Percentiles rank a stretch among this genome's conserved stretches.
Conservation (phyloP, 2,797 vertebrate genomes). For the Coluber constrictor region DNA sequence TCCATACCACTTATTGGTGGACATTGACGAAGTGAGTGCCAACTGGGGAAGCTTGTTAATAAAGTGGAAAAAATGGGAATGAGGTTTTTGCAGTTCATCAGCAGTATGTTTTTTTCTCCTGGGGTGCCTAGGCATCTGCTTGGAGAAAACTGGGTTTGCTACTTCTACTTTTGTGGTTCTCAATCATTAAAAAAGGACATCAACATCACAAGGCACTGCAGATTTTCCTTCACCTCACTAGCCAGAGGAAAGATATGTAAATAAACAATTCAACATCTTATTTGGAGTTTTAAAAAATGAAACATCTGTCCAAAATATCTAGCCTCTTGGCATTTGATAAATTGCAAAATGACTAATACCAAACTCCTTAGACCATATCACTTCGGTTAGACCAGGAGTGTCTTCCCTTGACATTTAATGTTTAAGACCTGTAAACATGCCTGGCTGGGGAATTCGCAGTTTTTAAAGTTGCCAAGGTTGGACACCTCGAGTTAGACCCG, state of each 20-base stretch:
- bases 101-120: neutral
- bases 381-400: neutral
- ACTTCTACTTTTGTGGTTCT: neutral
- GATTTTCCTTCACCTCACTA: neutral
- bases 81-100: neutral
- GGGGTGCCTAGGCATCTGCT: neutral
- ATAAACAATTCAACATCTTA: neutral
- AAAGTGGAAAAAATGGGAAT: neutral
- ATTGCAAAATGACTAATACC: neutral
- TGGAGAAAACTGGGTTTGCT: neutral
- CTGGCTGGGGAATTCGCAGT: neutral
- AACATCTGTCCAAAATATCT: neutral
- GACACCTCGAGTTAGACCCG: neutral
- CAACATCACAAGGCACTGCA: neutral
- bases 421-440: neutral
- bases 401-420: neutral
- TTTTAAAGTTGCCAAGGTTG: neutral
- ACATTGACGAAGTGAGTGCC: neutral
- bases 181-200: neutral
- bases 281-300: neutral
- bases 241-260: neutral
- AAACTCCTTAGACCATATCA: neutral
- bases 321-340: neutral
- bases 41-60: neutral
- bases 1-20: neutral